phyloP scores from a whole-genome alignment of 1,140 invertebrate genomes.

The Ptiloglossa arizonensis region DNA sequence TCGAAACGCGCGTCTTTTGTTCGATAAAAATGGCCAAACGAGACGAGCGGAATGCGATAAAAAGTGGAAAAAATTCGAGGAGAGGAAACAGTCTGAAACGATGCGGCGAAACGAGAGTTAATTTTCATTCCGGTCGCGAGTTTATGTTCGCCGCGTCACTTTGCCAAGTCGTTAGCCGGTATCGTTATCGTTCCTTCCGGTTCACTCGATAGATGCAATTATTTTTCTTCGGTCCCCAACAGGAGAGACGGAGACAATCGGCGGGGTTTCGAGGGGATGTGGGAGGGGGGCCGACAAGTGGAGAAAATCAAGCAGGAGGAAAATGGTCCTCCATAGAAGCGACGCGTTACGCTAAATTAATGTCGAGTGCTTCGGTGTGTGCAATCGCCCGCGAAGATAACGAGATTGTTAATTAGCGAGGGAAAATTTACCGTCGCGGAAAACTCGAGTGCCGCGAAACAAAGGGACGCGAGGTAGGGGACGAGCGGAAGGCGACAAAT shows the following conservation, averaged over 20 bases:
- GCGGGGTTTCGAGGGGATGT: not conserved
- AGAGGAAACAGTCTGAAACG: not conserved
- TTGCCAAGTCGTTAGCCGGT: conserved; percentile 38
- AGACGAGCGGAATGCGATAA: not conserved
- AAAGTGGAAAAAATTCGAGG: not conserved
- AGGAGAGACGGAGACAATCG: conserved; percentile 36
- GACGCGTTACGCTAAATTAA: conserved; percentile 46
- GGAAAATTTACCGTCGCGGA: conserved; percentile 21
- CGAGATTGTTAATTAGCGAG: conserved; percentile 61
- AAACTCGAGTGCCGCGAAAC: not conserved
- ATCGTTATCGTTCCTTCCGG: conserved; percentile 43
- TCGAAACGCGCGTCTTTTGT: no score
- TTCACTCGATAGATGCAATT: conserved; percentile 51
- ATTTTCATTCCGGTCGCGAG: conserved; percentile 23
- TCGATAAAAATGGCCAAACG: no score
- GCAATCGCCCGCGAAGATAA: conserved; percentile 59
- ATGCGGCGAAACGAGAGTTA: not conserved
- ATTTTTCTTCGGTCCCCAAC: conserved; percentile 48
- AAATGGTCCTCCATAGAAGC: conserved; percentile 30
- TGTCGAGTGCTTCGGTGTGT: conserved; percentile 25
- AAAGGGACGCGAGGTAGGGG: not conserved
- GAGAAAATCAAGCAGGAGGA: conserved; percentile 43
- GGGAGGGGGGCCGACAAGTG: conserved; percentile 33
- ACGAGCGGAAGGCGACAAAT: not conserved
- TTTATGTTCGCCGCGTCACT: conserved; percentile 17